Base-by-base conservation (phyloP, 2,797 vertebrate species). In the Molossus molossus region DNA sequence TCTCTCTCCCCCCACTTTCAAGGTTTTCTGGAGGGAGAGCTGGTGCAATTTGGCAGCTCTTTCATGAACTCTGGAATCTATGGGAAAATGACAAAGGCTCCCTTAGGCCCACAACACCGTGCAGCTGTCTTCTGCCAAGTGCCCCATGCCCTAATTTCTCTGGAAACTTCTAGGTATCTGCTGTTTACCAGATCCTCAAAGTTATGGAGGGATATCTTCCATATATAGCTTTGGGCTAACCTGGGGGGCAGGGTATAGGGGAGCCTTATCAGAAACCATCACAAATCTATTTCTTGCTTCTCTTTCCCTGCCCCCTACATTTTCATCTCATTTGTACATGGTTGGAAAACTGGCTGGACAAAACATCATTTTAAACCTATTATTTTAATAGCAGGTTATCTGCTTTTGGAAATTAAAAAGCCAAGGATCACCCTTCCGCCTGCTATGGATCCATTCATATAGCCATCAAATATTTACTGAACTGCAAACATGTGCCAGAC, bases 381-480 rank as follows among this genome's bases (percentile, higher is more conserved):
- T 69, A 45, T 64, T 60, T 62, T 73, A 76, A 79, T 86, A 50
- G 65, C 40, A 25, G 20, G 3, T 69, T 48, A n/a, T 90, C 80
- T 93, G 21, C 27, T 40, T 94, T 93, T 81, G 81, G 50, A 93
- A 60, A 81, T 48, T n/a, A 80, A 70, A 73, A 89, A 91, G 86
- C 72, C 23, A 69, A 65, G 29, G 50, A 57, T 18, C 29, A 9
- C 5, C 27, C 6, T 5, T 25, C 14, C 64, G 11, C 1, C 23
- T 10, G 6, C 67, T 81, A 4, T 84, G 77, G 60, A 80, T 53
- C 62, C 58, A 29, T 90, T 64, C 64, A 65, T 10, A 10, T 88
- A 53, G 69, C 45, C n/a, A 70, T 72, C 27, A 58, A 2, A 29
- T 79, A 75, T 40, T 92, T 53, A 65, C 60, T 55, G 45, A 69